Base-by-base conservation (phyloP, 2,113 vertebrate genomes). In the Procapra przewalskii region DNA sequence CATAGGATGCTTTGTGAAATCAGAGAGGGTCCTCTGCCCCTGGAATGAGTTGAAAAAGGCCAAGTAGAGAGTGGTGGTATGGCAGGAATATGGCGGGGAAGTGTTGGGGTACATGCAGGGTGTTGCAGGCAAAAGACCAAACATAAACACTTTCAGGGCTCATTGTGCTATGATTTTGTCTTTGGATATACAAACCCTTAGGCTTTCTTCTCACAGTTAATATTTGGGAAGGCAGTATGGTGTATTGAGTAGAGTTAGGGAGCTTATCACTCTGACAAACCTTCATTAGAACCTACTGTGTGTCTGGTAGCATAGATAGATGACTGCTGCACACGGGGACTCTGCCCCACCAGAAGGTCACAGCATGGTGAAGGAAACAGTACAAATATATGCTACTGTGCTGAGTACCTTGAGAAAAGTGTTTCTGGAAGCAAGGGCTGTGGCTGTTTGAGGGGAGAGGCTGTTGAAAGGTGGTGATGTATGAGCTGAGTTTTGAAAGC, bases 191-290 rank as follows among this genome's bases (percentile, higher is more conserved):
- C n/a, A 90, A 43, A 14, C 15, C 13, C 25, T 94, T 52, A 60
- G 60, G 25, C 36, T 95, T 95, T 93, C 45, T 82, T 94, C 31
- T 91, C 40, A 60, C 15, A 27, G 27, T 75, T 91, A 83, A n/a
- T 81, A 36, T 48, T 79, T 67, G 55, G 71, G 59, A 88, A 89
- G 59, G 17, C 45, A 64, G 67, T 29, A 23, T 64, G 31, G 36
- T 36, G 75, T 85, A 62, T 71, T 45, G 84, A 29, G 48, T 82
- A 7, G 48, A 90, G 40, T 25, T 13, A 52, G 60, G 29, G 52
- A 40, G 13, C 29, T 80, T 81, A 25, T 33, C 64, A 52, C 6
- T 75, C 21, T 50, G 64, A 31, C n/a, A 40, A n/a, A 83, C 27
- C 17, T 77, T 45, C 60, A 7, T 54, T 50, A 77, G 45, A 43